Base-by-base conservation (phyloP, 1,140 invertebrate species). In the Drosophila willistoni region DNA sequence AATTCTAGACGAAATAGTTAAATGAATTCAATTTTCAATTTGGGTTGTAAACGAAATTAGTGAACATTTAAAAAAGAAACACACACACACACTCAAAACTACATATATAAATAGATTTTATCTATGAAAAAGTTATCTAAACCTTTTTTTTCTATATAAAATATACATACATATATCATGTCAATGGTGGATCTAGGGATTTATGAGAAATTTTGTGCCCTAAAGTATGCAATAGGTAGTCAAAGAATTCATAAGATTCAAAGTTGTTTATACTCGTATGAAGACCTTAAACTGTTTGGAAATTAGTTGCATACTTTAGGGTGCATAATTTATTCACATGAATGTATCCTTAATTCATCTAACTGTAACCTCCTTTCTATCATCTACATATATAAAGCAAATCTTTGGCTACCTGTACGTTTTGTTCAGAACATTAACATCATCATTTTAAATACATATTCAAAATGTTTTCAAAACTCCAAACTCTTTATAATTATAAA, bases 401-500 rank as follows among this genome's bases (percentile, higher is more conserved):
- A 72, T 77, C 65, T 73, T 86, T 74, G 82, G 70, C 73, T 71
- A 82, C 78, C 68, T 69, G 71, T 72, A 85, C 81, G 19, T 51
- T 77, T 73, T 63, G 68, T 71, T 64, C 65, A 61, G 78, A 75
- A 44, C 66, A 66, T 59, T 64, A 71, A 76, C 71, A 82, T 87
- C 76, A 86, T 87, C 82, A 86, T 83, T 87, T 82, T 36, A 82
- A 64, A 71, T 47, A 13, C 44, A 51, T 51, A 51, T 51, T 51
- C 17, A 6, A 51, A 51, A 51, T 51, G 44, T 51, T 51, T 51
- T 51, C 17, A 51, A 51, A 51, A 51, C 63, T 63, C 65, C 57
- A 55, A 57, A 41, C 64, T 87, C 61, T 87, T 36, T 10, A 36
- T 10, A 36, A 12, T n/a, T n/a, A 86, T 76, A 64, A 75, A 87